Percentiles rank a stretch among this genome's conserved stretches.
Conservation (phyloP, 2,113 vertebrate species). For the Thalassarche chlororhynchos region DNA sequence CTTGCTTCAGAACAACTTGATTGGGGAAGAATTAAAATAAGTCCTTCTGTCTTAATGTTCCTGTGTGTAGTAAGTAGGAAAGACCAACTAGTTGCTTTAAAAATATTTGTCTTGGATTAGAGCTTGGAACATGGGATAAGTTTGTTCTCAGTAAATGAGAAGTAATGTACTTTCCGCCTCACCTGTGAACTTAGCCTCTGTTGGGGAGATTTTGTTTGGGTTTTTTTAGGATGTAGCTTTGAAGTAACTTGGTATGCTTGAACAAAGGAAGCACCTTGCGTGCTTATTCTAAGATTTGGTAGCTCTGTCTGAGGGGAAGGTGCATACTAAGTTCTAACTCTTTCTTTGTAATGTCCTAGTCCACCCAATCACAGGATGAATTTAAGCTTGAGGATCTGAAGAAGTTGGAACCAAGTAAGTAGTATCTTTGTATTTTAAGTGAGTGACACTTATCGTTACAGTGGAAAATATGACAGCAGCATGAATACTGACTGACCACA, state of each 20-base stretch:
- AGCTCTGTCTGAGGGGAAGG: neutral
- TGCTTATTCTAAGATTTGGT: neutral
- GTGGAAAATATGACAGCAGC: neutral
- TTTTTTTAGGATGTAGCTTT: neutral
- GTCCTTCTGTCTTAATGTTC: neutral
- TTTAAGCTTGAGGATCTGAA: constrained; percentile 98
- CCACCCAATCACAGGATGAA: constrained; percentile 90
- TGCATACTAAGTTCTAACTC: neutral
- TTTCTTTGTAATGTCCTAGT: constrained; percentile 74
- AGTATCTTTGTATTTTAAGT: neutral
- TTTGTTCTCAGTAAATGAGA: neutral
- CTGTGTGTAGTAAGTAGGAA: neutral
- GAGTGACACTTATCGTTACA: neutral
- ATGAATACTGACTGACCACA: neutral
- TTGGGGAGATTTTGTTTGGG: neutral
- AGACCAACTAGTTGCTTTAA: neutral
- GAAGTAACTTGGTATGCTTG: neutral
- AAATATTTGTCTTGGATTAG: neutral
- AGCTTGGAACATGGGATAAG: neutral
- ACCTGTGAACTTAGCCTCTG: neutral
- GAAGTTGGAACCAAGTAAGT: constrained; percentile 94
- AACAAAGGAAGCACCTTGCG: neutral
- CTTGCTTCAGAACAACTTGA: neutral
- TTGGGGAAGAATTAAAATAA: neutral
- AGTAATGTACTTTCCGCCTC: neutral